These are phyloP conservation scores for Neogale vison DNA, from an alignment of 2,113 vertebrate genomes.

Conservation along the genomic window DNA sequence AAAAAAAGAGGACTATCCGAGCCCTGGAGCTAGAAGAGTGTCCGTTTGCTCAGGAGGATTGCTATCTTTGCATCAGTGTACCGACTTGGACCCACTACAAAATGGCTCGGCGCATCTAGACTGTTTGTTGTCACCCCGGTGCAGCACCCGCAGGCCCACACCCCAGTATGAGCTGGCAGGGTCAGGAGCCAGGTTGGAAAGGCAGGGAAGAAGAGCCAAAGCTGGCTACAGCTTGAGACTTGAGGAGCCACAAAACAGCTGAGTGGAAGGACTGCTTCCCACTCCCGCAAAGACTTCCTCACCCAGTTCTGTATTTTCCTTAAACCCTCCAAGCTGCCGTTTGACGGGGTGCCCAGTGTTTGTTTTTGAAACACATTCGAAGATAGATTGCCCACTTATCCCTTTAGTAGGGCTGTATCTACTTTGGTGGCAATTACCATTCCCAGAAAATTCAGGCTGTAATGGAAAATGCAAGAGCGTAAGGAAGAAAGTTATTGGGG, in stretches of 20 bases:
- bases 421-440: neutral
- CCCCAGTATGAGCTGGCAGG: neutral
- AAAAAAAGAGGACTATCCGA: neutral
- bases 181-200: neutral
- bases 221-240: neutral
- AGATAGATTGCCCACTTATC: neutral
- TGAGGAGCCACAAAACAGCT: neutral
- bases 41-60: neutral
- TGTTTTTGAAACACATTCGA: neutral
- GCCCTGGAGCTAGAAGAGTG: neutral
- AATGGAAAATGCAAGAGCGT: neutral
- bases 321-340: neutral
- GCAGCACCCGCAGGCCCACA: neutral
- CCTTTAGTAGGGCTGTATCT: neutral
- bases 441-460: neutral
- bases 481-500: neutral
- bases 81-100: neutral
- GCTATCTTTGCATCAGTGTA: neutral
- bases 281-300: neutral
- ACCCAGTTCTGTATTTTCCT: neutral
- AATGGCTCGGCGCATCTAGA: neutral
- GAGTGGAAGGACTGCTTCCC: neutral
- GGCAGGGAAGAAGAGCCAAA: neutral
- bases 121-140: neutral
- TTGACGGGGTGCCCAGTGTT: neutral